phyloP scores from a whole-genome alignment of 2,888 invertebrate species.

The Mellilla xanthometata region DNA sequence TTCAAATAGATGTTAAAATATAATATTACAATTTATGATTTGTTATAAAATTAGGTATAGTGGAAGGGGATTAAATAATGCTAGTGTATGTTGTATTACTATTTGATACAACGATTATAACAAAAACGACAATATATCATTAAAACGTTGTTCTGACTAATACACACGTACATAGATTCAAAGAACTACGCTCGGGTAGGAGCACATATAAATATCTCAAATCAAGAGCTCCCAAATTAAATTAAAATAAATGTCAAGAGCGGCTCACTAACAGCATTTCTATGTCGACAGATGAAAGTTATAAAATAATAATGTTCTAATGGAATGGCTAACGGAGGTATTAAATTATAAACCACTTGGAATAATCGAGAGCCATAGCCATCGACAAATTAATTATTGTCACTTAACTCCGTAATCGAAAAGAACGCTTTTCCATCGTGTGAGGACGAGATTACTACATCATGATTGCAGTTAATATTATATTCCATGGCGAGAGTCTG shows the following conservation, averaged over 20 bases:
- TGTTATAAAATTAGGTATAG: too few species aligned
- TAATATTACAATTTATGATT: too few species aligned
- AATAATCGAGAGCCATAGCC: conserved; percentile 46
- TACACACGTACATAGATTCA: too few species aligned
- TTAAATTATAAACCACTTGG: conserved; percentile 38
- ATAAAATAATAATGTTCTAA: conserved; percentile 35
- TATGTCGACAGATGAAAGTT: conserved; percentile 29
- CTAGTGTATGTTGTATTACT: too few species aligned
- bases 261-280: conserved; percentile 18
- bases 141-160: neutral
- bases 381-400: conserved; percentile 58
- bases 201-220: conserved; percentile 22
- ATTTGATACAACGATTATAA: too few species aligned
- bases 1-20: too few species aligned
- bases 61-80: too few species aligned
- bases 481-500: conserved; percentile 55
- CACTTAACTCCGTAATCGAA: conserved; percentile 41
- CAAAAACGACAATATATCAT: too few species aligned
- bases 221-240: conserved; percentile 26
- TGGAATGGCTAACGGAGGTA: conserved; percentile 33
- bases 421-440: conserved; percentile 54
- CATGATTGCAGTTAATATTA: conserved; percentile 73
- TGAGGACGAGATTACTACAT: conserved; percentile 69
- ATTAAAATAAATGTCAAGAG: conserved; percentile 29
- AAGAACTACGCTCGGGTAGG: too few species aligned